Base-by-base conservation (phyloP, 2,888 invertebrate genomes). In the Nomada fabriciana region DNA sequence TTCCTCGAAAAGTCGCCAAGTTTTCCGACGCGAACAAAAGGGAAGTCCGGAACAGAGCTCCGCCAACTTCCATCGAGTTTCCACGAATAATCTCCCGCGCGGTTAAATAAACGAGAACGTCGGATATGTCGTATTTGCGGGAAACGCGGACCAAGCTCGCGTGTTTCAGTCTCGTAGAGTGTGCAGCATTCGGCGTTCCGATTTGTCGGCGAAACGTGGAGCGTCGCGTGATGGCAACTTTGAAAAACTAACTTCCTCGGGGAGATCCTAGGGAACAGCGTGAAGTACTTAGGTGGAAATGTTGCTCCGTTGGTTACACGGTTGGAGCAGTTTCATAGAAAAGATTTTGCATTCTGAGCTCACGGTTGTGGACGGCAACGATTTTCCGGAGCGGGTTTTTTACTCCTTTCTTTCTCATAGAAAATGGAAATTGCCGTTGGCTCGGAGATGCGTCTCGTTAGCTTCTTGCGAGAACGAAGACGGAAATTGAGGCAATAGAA, bases 31-130 rank as follows among this genome's bases (percentile, higher is more conserved):
- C 18, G 23, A 1, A 36, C 29, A 53, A 74, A 59, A 68, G 60
- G n/a, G 20, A 18, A 29, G 2, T 18, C 50, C 3, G 29, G 13
- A 42, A 42, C 47, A 1, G 42, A 11, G 47, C 25, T n/a, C 50
- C 23, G 25, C 25, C n/a, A 60, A 15, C 63, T 63, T 11, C 53
- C 76, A 55, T n/a, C 59, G 52, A 47, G 63, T 52, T 64, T 69
- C 79, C 50, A 57, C 57, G 69, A 77, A 79, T 77, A 77, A 79
- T 79, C 74, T 73, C 68, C 57, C 69, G 55, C 71, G 25, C 63
- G 75, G 53, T 29, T 68, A 76, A 76, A 76, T 79, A 76, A 79
- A 79, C 78, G 55, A 36, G 25, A 52, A 43, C 64, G 68, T 63
- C 76, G 68, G 79, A 79, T 69, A 67, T 65, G 59, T 68, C 61